phyloP scores from a whole-genome alignment of 2,113 vertebrate genomes.

The Macheiramphus alcinus region DNA sequence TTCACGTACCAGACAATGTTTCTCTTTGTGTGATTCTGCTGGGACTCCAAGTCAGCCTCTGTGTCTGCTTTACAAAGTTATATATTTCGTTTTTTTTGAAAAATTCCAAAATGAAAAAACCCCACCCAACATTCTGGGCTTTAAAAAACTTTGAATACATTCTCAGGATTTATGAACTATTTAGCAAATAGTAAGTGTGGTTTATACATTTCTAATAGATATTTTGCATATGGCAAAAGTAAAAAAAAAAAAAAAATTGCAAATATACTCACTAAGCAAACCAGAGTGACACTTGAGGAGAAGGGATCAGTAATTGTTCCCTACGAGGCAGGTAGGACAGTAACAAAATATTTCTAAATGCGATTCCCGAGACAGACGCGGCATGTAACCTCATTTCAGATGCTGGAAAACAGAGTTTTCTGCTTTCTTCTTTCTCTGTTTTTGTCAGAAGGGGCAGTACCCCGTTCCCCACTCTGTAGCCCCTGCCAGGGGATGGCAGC shows the following conservation, averaged over 20 bases:
- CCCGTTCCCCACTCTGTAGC: fast-evolving
- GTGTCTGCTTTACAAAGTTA: background rate
- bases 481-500: background rate
- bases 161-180: background rate
- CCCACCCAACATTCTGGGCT: background rate
- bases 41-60: background rate
- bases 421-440: background rate
- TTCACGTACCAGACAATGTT: background rate
- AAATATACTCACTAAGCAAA: background rate
- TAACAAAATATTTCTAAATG: background rate
- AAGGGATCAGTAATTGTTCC: background rate
- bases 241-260: background rate
- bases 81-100: fast-evolving
- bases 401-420: background rate
- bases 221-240: background rate
- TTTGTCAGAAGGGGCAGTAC: background rate
- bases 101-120: background rate
- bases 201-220: background rate
- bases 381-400: background rate
- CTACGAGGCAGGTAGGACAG: background rate
- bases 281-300: background rate
- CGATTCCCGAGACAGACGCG: background rate
- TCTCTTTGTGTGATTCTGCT: background rate
- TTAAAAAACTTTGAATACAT: background rate
- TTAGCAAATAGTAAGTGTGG: background rate